A percentile compares a stretch with the other conserved stretches of the same genome.
phyloP scores from a whole-genome alignment of 2,888 invertebrate genomes.

The Lepeophtheirus nordmannii region DNA sequence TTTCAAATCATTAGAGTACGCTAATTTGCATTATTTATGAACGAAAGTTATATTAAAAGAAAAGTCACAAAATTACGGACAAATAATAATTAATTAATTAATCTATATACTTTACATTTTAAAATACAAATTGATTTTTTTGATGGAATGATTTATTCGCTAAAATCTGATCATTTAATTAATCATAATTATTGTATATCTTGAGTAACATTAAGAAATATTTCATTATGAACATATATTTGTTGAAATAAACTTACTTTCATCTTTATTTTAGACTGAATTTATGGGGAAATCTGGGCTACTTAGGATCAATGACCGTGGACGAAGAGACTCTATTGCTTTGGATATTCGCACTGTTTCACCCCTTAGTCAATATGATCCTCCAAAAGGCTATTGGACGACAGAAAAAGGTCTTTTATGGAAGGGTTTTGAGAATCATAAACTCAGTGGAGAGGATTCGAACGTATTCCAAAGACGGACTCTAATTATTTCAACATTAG shows the following conservation, averaged over 20 bases:
- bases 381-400: conserved; percentile 5
- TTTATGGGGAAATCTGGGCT: conserved; percentile 10
- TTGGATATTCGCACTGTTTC: conserved; percentile 4
- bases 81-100: too few relatives aligned
- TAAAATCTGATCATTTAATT: too few relatives aligned
- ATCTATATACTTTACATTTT: too few relatives aligned
- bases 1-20: too few relatives aligned
- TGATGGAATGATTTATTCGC: too few relatives aligned
- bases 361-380: not conserved
- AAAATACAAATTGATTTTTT: too few relatives aligned
- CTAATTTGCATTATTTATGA: too few relatives aligned
- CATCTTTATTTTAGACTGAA: conserved; percentile 8
- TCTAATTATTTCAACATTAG: not conserved
- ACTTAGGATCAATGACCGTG: conserved; percentile 1
- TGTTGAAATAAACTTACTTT: not conserved
- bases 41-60: too few relatives aligned
- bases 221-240: too few relatives aligned
- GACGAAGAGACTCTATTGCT: not conserved
- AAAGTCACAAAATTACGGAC: too few relatives aligned
- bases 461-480: not conserved
- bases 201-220: too few relatives aligned
- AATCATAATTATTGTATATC: too few relatives aligned
- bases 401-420: conserved; percentile 13
- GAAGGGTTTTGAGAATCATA: not conserved
- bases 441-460: not conserved